Conservation (phyloP, 1,140 invertebrate species). For the Caenorhabditis brenneri region DNA sequence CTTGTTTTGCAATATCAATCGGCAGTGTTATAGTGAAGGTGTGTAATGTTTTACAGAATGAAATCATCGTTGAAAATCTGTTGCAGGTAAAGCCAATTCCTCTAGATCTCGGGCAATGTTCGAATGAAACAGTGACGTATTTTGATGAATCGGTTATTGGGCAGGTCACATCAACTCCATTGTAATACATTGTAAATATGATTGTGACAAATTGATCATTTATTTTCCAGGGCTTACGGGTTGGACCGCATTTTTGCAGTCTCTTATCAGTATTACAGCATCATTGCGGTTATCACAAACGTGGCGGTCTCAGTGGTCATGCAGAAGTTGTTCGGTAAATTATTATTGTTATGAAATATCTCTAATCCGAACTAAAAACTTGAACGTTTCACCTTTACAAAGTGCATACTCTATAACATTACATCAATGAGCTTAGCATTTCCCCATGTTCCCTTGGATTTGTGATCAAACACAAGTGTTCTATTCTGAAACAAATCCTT, state of each 20-base stretch:
- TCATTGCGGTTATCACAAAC: conserved; percentile 43
- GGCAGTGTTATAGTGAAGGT: conserved; percentile 25
- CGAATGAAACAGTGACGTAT: neutral
- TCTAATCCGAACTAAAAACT: too few relatives aligned
- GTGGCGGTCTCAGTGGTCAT: neutral
- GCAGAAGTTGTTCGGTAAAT: neutral
- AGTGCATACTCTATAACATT: too few relatives aligned
- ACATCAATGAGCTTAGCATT: too few relatives aligned
- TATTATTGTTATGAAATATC: neutral
- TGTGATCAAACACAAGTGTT: too few relatives aligned
- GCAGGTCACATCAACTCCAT: neutral
- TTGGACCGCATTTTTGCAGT: neutral
- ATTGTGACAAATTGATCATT: neutral
- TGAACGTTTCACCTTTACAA: too few relatives aligned
- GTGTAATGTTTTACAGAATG: neutral
- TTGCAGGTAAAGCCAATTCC: conserved; percentile 30
- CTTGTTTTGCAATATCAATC: conserved; percentile 51
- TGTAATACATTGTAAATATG: neutral
- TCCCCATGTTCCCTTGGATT: too few relatives aligned
- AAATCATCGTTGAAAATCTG: neutral
- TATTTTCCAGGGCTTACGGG: neutral
- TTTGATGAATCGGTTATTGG: neutral
- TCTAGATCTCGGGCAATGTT: neutral
- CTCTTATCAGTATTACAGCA: conserved; percentile 50
- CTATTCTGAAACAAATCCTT: too few relatives aligned